These are phyloP conservation scores for Brachirus orientalis DNA, from an alignment of 2,113 vertebrate species.

Conservation along the genomic window DNA sequence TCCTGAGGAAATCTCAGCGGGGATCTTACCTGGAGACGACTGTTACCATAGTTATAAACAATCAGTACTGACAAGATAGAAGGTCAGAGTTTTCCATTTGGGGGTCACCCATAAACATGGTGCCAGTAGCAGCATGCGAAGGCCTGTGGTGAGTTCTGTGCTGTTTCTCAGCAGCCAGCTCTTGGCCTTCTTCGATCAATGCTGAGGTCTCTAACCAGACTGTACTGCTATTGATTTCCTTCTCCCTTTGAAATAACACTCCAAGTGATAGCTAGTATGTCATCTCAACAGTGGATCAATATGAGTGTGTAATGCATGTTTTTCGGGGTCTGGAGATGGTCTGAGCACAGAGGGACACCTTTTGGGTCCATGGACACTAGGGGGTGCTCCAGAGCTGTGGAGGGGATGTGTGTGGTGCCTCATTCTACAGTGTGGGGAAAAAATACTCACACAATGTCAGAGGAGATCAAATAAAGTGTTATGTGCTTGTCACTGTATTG, in stretches of 20 bases:
- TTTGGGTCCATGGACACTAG: slow-evolving; percentile 61
- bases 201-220: slow-evolving; percentile 80
- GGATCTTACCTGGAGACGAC: slow-evolving; percentile 40
- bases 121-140: slow-evolving; percentile 46
- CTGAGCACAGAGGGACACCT: slow-evolving; percentile 11
- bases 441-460: slow-evolving; percentile 5
- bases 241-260: slow-evolving; percentile 75
- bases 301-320: slow-evolving; percentile 72
- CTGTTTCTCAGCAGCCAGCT: slow-evolving; percentile 50
- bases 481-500: slow-evolving; percentile 48
- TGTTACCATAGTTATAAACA: slow-evolving; percentile 61
- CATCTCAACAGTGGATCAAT: slow-evolving; percentile 79
- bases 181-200: slow-evolving; percentile 75
- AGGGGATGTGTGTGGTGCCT: neutral
- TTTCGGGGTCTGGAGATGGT: slow-evolving; percentile 61
- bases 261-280: slow-evolving; percentile 80
- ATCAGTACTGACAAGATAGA: slow-evolving; percentile 38
- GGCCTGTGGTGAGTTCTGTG: slow-evolving; percentile 39
- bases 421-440: neutral
- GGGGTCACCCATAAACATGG: slow-evolving; percentile 60
- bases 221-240: slow-evolving; percentile 78
- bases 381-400: slow-evolving; percentile 63
- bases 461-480: slow-evolving; percentile 18
- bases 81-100: slow-evolving; percentile 38
- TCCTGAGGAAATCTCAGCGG: slow-evolving; percentile 40